Conservation (phyloP, 2,113 vertebrate genomes). For the Ondatra zibethicus region DNA sequence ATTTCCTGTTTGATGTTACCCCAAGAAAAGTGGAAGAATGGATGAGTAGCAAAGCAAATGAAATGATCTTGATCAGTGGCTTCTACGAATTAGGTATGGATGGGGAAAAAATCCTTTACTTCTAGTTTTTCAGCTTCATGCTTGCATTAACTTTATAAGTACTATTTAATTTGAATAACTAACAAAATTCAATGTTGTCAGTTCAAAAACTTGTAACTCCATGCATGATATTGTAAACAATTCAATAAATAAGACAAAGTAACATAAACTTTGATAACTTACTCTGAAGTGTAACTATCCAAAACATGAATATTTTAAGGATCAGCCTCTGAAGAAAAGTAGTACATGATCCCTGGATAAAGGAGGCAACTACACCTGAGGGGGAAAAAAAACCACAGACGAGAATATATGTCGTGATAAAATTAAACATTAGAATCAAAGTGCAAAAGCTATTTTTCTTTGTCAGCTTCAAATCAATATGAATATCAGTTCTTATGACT, state of each 20-base stretch:
- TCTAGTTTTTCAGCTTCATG: not conserved
- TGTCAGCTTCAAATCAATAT: not conserved
- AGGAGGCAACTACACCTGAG: not conserved
- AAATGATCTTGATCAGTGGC: not conserved
- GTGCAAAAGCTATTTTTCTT: not conserved
- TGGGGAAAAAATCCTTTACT: conserved; percentile 8
- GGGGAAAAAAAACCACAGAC: not conserved
- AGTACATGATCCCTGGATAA: not conserved
- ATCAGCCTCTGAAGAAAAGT: not conserved
- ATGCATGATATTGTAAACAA: conserved; percentile 1
- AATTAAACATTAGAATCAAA: not conserved
- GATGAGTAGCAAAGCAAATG: not conserved
- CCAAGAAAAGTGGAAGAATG: not conserved
- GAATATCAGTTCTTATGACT: not conserved
- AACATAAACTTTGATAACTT: not conserved
- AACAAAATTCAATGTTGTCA: conserved; percentile 40
- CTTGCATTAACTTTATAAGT: not conserved
- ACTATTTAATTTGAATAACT: not conserved
- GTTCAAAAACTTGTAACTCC: not conserved
- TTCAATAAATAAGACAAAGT: conserved; percentile 24
- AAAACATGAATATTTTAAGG: conserved; percentile 11
- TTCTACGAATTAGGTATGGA: conserved; percentile 5
- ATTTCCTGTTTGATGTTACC: conserved; percentile 2
- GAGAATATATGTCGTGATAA: not conserved
- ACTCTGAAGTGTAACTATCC: not conserved